Evolutionary conservation across 2,888 invertebrate species (phyloP), one percentile per base, ranked within the genome.

Genomic region (Lysandra coridon): DNA sequence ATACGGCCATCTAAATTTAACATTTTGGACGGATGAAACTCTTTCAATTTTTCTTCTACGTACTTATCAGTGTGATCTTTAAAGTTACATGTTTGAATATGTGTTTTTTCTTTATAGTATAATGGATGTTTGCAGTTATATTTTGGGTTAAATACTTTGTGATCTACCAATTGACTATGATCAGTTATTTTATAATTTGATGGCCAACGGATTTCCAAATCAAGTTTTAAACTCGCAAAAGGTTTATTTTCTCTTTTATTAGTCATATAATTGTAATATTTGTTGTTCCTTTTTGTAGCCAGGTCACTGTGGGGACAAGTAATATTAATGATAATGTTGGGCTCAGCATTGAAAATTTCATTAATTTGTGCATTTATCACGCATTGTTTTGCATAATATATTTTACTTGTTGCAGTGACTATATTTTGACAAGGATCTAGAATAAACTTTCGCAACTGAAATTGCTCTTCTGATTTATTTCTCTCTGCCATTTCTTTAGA

Each of bases 1-100:
- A 89, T 88, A 57, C 96, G 90, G 1, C 95, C 96, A 87, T 96
- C 96, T 75, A 96, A 85, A 88, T 95, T 95, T 49, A 96, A 90
- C 69, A 96, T 90, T 84, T 89, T 88, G 83, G 95, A 94, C 1
- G 95, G 95, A 84, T 96, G 89, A 85, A 94, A 95, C 33, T 92
- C 88, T 79, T 95, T 86, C 62, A 96, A 85, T 86, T 94, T 91
- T 64, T 91, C 90, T 84, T 96, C 94, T 64, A 96, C 89, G 80
- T 87, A 88, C 7, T 94, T 89, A 57, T 91, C 85, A 4, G 95
- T 89, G 78, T 90, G 85, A 17, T 87, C 85, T 84, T 91, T 92
- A 83, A 95, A 96, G 81, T 92, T 90, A 83, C 95, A 95, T 78
- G 96, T 86, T 84, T 96, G 95, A 6, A 90, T 84, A 53, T 87